Evolutionary conservation across 2,797 vertebrate species (phyloP).

Genomic region (Syndactyla subalaris): DNA sequence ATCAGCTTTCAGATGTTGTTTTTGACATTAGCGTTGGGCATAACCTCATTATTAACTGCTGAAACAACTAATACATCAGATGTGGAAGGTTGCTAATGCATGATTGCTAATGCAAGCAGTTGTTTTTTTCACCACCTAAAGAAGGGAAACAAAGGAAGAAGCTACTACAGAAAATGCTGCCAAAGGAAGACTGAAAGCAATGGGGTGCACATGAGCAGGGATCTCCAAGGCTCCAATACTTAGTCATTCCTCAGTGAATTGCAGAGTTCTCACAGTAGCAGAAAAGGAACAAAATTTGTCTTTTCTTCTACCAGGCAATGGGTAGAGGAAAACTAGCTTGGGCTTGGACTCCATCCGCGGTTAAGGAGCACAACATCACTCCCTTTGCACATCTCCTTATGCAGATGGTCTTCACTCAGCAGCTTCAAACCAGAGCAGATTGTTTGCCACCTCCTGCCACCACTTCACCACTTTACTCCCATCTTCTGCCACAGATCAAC

Average conservation of each 20-base stretch:
- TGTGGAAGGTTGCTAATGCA: background rate
- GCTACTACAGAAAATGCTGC: background rate
- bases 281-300: background rate
- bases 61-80: background rate
- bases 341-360: background rate
- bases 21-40: constrained; percentile 5
- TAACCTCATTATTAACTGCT: background rate
- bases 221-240: background rate
- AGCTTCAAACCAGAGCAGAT: background rate
- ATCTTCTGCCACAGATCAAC: background rate
- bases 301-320: background rate
- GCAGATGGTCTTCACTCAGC: background rate
- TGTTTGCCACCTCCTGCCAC: background rate
- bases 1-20: constrained; percentile 43
- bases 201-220: fast-evolving
- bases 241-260: background rate
- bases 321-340: background rate
- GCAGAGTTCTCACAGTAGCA: background rate
- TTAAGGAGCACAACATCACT: background rate
- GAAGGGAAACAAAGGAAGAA: background rate
- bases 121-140: background rate
- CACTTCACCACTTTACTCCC: background rate
- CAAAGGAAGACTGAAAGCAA: background rate
- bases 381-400: background rate
- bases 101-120: background rate